Base-by-base conservation (phyloP, 2,113 vertebrate genomes). In the Cheilinus undulatus region DNA sequence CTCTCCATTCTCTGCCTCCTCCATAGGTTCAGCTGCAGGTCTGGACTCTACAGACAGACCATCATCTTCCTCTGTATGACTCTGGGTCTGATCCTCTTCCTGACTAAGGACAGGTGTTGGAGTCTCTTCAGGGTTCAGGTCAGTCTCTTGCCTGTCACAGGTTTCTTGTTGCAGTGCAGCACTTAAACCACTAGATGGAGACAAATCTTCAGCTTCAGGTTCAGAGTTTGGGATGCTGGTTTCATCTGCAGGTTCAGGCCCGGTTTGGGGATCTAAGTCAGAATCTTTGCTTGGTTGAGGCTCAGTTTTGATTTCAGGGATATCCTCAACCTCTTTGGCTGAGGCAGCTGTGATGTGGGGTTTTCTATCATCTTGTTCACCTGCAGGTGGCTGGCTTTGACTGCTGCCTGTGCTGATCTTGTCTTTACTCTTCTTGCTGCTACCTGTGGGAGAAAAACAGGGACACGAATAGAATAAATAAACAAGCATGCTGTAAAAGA, bases 391-490 rank as follows among this genome's bases (percentile, higher is more conserved):
- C 70, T 88, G 84, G 64, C 84, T 92, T 65, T 91, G 89, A 32
- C 80, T 89, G 58, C 78, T 87, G 61, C 28, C 7, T 70, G 88
- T 0, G 56, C 49, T 26, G 11, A 2, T 69, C 48, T 87, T 92
- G 6, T 86, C 72, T 78, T 92, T 92, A 22, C 24, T 50, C 76
- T 85, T 92, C 23, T 86, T 82, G 45, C 11, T 69, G 80, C 43
- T 79, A 49, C 58, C 74, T 64, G 49, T 64, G 50, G 1, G 26
- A 20, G 57, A 48, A 34, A 46, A 48, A 30, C 11, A n/a, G n/a
- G n/a, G n/a, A n/a, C n/a, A n/a, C n/a, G n/a, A n/a, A n/a, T n/a
- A n/a, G n/a, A n/a, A n/a, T n/a, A n/a, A n/a, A n/a, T n/a, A n/a
- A n/a, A n/a, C n/a, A n/a, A n/a, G n/a, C n/a, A n/a, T n/a, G n/a